Base-by-base conservation (phyloP, 2,888 invertebrate species). In the Apamea monoglypha region DNA sequence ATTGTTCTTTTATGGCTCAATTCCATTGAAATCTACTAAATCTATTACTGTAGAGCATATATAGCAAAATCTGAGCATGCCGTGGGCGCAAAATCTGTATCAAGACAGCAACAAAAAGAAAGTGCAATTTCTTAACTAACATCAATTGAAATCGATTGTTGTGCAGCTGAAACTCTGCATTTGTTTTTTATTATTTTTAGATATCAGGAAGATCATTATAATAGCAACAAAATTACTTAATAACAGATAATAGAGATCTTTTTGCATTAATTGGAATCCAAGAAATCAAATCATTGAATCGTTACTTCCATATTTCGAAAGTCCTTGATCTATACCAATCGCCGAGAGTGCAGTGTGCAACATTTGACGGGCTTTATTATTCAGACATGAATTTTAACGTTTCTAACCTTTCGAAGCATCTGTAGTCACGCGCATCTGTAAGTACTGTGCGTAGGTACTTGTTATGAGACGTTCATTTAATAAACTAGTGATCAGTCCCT, bases 271-370 rank as follows among this genome's bases (percentile, higher is more conserved):
- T 66, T 74, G 21, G n/a, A 61, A 80, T 69, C 21, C 36, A 63
- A 66, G 68, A 56, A 82, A 75, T 74, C 76, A 69, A 82, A 53
- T 63, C 80, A 74, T 80, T 84, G 29, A 32, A 76, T 85, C 29
- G 70, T 77, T 81, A 78, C 80, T 80, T 86, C 70, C 75, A 82
- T 78, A 72, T 84, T 84, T 85, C 75, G 29, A 71, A 78, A 87
- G 92, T 92, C 95, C 95, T 95, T 95, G 95, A 95, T 94, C 94
- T 95, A 93, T 94, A 90, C 84, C 89, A 91, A 83, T 82, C 78
- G 32, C 70, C 14, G 69, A 82, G 83, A 88, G 81, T 86, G 81
- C 83, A 79, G 79, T 80, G 72, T 82, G 77, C 88, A 89, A 89
- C 87, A 87, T 90, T 91, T 90, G 83, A 87, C 78, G 81, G 83